These are phyloP conservation scores for Dendrolimus houi DNA, from an alignment of 2,888 invertebrate species.

Conservation along the genomic window DNA sequence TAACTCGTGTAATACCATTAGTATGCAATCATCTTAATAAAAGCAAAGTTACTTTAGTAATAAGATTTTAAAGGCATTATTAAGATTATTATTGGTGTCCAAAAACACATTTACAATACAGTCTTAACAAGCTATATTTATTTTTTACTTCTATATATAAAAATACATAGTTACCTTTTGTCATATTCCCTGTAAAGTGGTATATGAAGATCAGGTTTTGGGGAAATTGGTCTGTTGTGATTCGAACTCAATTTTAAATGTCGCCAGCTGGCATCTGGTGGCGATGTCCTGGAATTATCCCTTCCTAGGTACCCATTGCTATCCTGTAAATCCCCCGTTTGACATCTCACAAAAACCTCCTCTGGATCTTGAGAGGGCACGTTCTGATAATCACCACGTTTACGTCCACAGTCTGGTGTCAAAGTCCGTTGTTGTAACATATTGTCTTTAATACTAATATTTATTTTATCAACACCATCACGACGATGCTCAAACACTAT, in stretches of 20 bases:
- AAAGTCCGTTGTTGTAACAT: slow-evolving; percentile 49
- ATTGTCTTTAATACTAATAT: slow-evolving; percentile 78
- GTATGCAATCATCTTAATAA: too few relatives aligned
- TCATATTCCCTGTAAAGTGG: slow-evolving; percentile 77
- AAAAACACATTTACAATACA: too few relatives aligned
- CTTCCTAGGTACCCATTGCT: slow-evolving; percentile 14
- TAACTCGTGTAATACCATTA: too few relatives aligned
- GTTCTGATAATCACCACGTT: slow-evolving; percentile 83
- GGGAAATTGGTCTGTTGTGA: slow-evolving; percentile 25
- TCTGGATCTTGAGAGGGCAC: slow-evolving; percentile 83
- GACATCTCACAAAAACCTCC: slow-evolving; percentile 72
- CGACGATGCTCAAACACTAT: slow-evolving; percentile 65
- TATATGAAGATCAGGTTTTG: slow-evolving; percentile 80
- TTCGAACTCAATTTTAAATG: slow-evolving; percentile 43
- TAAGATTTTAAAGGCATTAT: too few relatives aligned
- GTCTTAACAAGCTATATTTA: too few relatives aligned
- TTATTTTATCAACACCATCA: slow-evolving; percentile 88
- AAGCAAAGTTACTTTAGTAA: too few relatives aligned
- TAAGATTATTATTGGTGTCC: too few relatives aligned
- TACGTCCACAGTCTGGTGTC: slow-evolving; percentile 54
- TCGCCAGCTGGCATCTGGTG: slow-evolving; percentile 43
- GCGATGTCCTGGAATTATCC: slow-evolving; percentile 41
- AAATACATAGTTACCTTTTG: slow-evolving; percentile 63
- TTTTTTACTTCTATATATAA: too few relatives aligned
- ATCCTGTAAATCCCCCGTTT: slow-evolving; percentile 42